These are phyloP conservation scores for Carpatolechia fugitivella DNA, from an alignment of 2,888 invertebrate genomes.

Conservation along the genomic window DNA sequence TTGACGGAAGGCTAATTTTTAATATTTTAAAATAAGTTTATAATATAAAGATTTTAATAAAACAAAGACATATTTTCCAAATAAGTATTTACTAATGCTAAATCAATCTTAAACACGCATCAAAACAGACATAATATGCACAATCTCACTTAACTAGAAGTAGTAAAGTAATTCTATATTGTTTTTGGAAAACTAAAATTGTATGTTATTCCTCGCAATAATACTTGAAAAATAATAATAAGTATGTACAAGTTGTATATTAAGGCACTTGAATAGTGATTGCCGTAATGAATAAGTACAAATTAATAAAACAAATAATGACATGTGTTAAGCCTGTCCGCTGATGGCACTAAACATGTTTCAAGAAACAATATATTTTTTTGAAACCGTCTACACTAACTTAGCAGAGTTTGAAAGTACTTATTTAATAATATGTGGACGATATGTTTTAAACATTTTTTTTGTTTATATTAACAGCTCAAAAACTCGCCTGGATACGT, in stretches of 20 bases:
- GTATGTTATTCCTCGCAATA: conserved; percentile 60
- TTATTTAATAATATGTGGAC: too few species aligned
- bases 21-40: too few species aligned
- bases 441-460: background rate
- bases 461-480: background rate
- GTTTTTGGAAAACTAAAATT: conserved; percentile 72
- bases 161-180: conserved; percentile 63
- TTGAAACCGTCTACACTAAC: conserved; percentile 26
- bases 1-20: too few species aligned
- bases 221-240: conserved; percentile 65
- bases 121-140: conserved; percentile 79
- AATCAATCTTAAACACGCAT: conserved; percentile 78
- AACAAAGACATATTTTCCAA: conserved; percentile 54
- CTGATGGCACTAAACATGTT: conserved; percentile 73
- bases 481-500: too few species aligned
- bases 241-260: conserved; percentile 70
- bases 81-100: conserved; percentile 75
- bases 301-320: conserved; percentile 59
- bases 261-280: conserved; percentile 68
- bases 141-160: conserved; percentile 73
- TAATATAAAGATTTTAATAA: too few species aligned
- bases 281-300: conserved; percentile 73
- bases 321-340: conserved; percentile 58
- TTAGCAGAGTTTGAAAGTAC: background rate
- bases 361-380: conserved; percentile 51